Conservation (phyloP, 2,888 invertebrate genomes). For the Tortricodes alternella region DNA sequence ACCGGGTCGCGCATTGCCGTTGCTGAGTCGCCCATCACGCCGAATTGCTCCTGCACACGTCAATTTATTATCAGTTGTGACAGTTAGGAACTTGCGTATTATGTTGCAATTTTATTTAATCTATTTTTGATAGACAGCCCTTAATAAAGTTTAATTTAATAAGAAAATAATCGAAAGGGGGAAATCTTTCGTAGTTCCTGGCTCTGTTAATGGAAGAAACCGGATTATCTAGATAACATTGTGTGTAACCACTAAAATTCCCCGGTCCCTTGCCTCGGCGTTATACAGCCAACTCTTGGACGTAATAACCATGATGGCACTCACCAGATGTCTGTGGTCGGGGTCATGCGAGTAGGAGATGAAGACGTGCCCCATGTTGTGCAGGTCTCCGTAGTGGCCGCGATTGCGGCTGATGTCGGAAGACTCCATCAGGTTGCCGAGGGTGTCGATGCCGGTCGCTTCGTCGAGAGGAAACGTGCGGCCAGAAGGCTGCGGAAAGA, state of each 20-base stretch:
- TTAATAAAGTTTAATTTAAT: too few relatives aligned
- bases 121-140: too few relatives aligned
- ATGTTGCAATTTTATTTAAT: too few relatives aligned
- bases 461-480: constrained; percentile 83
- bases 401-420: constrained; percentile 87
- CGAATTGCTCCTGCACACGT: constrained; percentile 86
- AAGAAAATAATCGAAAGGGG: too few relatives aligned
- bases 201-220: too few relatives aligned
- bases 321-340: constrained; percentile 87
- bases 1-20: constrained; percentile 94
- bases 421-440: constrained; percentile 92
- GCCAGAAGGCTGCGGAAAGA: constrained; percentile 77
- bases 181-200: too few relatives aligned
- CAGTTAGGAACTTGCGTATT: too few relatives aligned
- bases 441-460: constrained; percentile 87
- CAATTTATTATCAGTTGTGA: not conserved
- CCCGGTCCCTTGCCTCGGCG: too few relatives aligned
- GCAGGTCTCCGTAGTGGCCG: constrained; percentile 89
- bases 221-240: too few relatives aligned
- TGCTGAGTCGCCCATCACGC: constrained; percentile 92
- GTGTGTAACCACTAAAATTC: too few relatives aligned
- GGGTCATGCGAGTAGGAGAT: constrained; percentile 91
- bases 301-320: constrained; percentile 36
- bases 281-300: too few relatives aligned
- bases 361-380: constrained; percentile 92